Evolutionary conservation across 2,113 vertebrate species (phyloP), one percentile per base, ranked within the genome.

Genomic region (Chrysemys picta): DNA sequence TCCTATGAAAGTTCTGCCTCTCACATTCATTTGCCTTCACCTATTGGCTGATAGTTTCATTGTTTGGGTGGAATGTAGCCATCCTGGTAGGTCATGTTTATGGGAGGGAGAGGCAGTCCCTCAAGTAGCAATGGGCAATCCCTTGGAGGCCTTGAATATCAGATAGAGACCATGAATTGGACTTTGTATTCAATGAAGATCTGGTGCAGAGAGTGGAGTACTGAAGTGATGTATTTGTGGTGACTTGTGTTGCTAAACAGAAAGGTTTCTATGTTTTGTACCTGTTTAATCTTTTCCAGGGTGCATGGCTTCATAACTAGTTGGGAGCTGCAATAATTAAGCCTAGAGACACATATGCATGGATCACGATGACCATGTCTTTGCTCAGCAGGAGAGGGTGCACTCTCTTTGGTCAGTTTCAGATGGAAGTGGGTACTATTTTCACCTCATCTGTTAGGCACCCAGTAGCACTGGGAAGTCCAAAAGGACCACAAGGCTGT

Each of bases 1-100:
- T 93, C 52, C 88, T 93, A 69, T 91, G 50, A 50, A 92, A 6
- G 42, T 35, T 84, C 3, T 53, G 90, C 9, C 62, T 12, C 91
- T 89, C 1, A 2, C 24, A 45, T 16, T 89, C 10, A 2, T 17
- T 56, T 82, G 27, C 62, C 75, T 94, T 84, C 57, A 54, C 12
- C 21, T 89, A n/a, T 75, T 84, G 69, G 22, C 27, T 54, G 53
- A 65, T 5, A 13, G 47, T 76, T 93, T 91, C 1, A 31, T 85
- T 87, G 35, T 95, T 88, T 31, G 9, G 3, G 35, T 95, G 75
- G 16, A 1, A 7, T 29, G 9, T 31, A n/a, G 62, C 35, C 16
- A 35, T 35, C 35, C 35, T 69, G 62, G 35, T 35, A 88, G 17
- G 81, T 50, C 0, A 0, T 83, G 29, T 17, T 27, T 95, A 24